phyloP scores from a whole-genome alignment of 2,797 vertebrate genomes.

The Mormyrops boulengeri region DNA sequence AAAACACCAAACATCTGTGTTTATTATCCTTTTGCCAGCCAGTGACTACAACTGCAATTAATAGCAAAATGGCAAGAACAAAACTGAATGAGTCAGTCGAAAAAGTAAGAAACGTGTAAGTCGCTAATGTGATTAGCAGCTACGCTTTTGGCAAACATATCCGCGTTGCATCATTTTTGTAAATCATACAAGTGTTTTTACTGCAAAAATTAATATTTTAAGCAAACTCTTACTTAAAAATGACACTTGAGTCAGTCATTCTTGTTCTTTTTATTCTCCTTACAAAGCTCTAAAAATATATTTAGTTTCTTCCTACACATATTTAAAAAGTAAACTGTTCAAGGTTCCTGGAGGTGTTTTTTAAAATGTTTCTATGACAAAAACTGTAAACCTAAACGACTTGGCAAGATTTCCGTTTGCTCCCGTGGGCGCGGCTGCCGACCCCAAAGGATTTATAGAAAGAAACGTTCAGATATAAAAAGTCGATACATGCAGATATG shows the following conservation, averaged over 20 bases:
- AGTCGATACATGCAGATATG: neutral
- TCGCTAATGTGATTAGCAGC: neutral
- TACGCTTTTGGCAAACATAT: neutral
- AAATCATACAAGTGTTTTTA: neutral
- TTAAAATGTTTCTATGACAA: neutral
- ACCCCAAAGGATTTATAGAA: neutral
- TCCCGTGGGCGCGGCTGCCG: neutral
- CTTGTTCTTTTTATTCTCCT: neutral
- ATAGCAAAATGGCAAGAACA: neutral
- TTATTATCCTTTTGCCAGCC: neutral
- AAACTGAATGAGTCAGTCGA: neutral
- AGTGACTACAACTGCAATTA: neutral
- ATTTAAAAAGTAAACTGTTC: neutral
- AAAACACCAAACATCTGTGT: neutral
- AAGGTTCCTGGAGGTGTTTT: neutral
- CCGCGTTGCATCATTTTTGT: neutral
- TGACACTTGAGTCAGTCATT: neutral
- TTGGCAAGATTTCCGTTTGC: neutral
- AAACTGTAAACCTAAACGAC: neutral
- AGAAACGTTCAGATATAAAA: neutral
- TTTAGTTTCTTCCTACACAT: neutral
- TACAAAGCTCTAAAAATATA: neutral
- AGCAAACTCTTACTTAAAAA: neutral
- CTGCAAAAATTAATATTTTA: neutral
- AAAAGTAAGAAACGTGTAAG: neutral